phyloP scores from a whole-genome alignment of 2,113 vertebrate species.

The Oreochromis spilurus region DNA sequence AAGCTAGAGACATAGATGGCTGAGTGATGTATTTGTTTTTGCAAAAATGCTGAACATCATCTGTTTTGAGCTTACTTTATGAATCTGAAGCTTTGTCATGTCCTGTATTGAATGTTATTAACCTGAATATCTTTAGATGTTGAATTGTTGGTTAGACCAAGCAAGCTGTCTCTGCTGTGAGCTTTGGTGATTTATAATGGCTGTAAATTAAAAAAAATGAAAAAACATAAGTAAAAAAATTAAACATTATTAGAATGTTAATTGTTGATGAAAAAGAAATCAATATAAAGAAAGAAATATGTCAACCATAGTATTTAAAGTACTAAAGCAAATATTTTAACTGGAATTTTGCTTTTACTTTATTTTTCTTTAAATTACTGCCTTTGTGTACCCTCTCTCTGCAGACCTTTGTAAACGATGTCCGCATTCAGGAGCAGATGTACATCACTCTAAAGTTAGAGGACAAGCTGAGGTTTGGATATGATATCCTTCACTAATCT shows the following conservation, averaged over 20 bases:
- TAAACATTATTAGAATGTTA: not conserved
- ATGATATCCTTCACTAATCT: constrained; percentile 89
- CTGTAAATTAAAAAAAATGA: not conserved
- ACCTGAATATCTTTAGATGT: not conserved
- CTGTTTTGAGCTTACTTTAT: not conserved
- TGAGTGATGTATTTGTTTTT: not conserved
- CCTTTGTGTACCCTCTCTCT: constrained; percentile 24
- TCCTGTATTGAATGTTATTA: not conserved
- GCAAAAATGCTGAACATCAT: not conserved
- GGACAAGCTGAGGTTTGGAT: constrained; percentile 97
- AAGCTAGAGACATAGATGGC: not conserved
- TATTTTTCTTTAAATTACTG: not conserved
- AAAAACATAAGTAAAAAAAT: not conserved
- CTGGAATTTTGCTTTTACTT: accelerated
- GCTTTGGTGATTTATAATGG: not conserved
- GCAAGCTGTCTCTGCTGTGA: not conserved
- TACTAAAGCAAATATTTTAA: not conserved
- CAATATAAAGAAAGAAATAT: not conserved
- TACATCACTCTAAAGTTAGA: constrained; percentile 95
- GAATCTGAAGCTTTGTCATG: not conserved
- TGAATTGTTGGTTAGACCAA: not conserved
- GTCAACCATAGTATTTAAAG: not conserved
- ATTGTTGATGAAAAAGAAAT: not conserved
- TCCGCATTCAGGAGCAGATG: constrained; percentile 95
- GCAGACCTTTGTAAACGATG: constrained; percentile 97